A percentile compares a stretch with the other conserved stretches of the same genome.
Conservation (phyloP, 2,113 vertebrate species). For the Catagonus wagneri region DNA sequence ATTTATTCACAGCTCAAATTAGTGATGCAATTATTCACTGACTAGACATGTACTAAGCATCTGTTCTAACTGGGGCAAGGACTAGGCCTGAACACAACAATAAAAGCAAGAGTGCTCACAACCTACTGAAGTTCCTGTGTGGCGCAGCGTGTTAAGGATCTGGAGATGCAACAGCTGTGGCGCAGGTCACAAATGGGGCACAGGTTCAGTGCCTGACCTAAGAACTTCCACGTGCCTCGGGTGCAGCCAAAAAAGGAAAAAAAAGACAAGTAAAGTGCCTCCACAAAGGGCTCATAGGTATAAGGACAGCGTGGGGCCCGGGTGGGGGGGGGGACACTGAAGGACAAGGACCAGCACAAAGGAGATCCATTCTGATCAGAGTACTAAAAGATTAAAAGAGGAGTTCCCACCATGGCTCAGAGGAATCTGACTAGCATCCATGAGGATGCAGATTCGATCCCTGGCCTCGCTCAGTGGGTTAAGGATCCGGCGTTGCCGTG, state of each 20-base stretch:
- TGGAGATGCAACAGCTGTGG: too few species aligned
- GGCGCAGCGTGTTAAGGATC: too few species aligned
- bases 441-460: too few species aligned
- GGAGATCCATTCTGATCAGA: background rate
- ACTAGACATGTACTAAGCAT: background rate
- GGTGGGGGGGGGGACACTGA: background rate
- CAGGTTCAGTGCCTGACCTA: too few species aligned
- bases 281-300: background rate
- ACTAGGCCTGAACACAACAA: slow-evolving; percentile 4
- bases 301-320: fast-evolving
- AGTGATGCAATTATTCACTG: background rate
- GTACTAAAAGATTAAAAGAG: slow-evolving; percentile 1
- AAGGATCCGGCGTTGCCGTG: too few species aligned
- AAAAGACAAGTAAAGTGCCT: background rate
- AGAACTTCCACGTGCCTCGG: too few species aligned
- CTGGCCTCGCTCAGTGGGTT: too few species aligned
- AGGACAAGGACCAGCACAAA: background rate
- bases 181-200: too few species aligned
- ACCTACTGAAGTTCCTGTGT: background rate
- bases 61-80: background rate
- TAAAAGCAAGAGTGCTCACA: background rate
- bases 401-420: too few species aligned
- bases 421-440: too few species aligned
- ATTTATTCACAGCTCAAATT: background rate
- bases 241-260: too few species aligned